phyloP scores from a whole-genome alignment of 2,888 invertebrate genomes.

The Tubulanus polymorphus region DNA sequence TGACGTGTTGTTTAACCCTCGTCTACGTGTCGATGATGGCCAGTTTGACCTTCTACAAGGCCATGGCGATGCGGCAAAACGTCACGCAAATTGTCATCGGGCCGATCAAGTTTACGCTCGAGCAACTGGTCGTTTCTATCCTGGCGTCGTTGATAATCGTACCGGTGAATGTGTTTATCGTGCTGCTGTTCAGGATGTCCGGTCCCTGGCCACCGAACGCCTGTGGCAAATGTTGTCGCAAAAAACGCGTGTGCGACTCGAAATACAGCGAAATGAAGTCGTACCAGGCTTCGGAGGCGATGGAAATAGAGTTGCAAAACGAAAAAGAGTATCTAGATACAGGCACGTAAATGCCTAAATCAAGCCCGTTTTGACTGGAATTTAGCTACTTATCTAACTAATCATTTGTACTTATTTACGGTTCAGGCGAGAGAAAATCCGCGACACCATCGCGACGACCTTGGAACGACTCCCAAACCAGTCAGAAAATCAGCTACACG shows the following conservation, averaged over 20 bases:
- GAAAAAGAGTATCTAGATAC: background rate
- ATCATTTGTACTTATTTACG: no score
- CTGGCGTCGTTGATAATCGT: constrained; percentile 21
- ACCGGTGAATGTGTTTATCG: constrained; percentile 23
- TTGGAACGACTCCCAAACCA: no score
- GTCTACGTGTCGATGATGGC: constrained; percentile 50
- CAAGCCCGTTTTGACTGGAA: no score
- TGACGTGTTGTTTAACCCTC: constrained; percentile 47
- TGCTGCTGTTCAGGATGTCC: constrained; percentile 18
- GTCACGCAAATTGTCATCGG: constrained; percentile 34
- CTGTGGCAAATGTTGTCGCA: background rate
- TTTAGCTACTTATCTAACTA: no score
- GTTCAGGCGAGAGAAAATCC: no score
- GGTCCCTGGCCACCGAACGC: constrained; percentile 3
- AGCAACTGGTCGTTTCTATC: constrained; percentile 25
- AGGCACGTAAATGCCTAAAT: no score
- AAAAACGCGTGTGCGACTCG: background rate
- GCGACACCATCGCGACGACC: no score
- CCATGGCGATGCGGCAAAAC: background rate
- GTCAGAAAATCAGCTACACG: no score
- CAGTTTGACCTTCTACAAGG: constrained; percentile 44
- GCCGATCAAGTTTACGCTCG: constrained; percentile 42
- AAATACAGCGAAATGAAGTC: no score
- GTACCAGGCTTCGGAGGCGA: background rate
- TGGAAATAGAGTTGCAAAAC: background rate